Base-by-base conservation (phyloP, 2,113 vertebrate genomes). In the Notiomystis cincta region DNA sequence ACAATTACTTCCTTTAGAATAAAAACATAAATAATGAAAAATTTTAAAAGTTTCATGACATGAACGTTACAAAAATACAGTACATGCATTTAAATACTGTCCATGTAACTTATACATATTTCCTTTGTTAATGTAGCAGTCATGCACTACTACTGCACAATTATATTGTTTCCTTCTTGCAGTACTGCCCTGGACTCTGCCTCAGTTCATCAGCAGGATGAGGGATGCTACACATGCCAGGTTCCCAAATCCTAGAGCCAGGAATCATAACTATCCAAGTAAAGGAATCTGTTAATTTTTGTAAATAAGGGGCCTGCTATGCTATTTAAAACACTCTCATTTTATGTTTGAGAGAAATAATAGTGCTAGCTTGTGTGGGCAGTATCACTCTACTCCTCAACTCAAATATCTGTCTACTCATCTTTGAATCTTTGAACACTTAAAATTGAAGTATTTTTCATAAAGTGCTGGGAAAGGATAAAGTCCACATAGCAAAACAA, bases 401-500 rank as follows among this genome's bases (percentile, higher is more conserved):
- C n/a, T n/a, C n/a, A n/a, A n/a, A n/a, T n/a, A n/a, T n/a, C n/a
- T n/a, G n/a, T n/a, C n/a, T n/a, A n/a, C n/a, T n/a, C n/a, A n/a
- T n/a, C n/a, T n/a, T n/a, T n/a, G n/a, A 98, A 98, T 96, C 97
- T 88, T 95, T 97, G 98, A 98, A 98, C 92, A 92, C 94, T 92
- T 97, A 95, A 96, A 97, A 98, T 97, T 97, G 92, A 96, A 97
- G 96, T 94, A 96, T 96, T 97, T 96, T 97, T 96, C 94, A 98
- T 98, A 98, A 98, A 98, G 95, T 93, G 95, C 95, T 96, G 96
- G 90, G 96, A 98, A 98, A 96, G 98, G 98, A 99, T 98, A 98
- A 99, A 99, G 98, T 98, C 98, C 98, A 98, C 97, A 97, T 98
- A 98, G 95, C 98, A 98, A 98, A 98, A 97, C 95, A 98, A 98